Evolutionary conservation across 2,888 invertebrate genomes (phyloP), one percentile per base, ranked within the genome.

Genomic region (Euspilapteryx auroguttella): DNA sequence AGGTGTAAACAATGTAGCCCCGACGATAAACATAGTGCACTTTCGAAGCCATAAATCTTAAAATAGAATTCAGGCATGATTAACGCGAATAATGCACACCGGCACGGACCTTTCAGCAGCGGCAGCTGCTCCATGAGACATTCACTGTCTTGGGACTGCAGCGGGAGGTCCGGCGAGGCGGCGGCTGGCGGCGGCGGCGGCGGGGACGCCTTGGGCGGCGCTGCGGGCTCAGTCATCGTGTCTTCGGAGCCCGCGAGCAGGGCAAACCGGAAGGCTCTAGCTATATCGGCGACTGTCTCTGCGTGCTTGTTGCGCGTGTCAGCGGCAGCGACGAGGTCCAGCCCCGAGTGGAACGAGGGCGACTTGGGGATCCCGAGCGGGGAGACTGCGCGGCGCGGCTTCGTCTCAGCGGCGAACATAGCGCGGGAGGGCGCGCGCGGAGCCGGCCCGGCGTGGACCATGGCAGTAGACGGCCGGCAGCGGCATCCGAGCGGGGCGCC

Each of bases 261-360:
- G 35, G 71, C 75, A 46, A 77, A 66, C 23, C 76, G 66, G 42
- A 76, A 77, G 37, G 76, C 75, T 38, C 73, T 58, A 35, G 76
- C 71, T 32, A 75, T 66, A 66, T 71, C 71, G 34, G 73, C 61
- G 30, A 68, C 68, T 42, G 65, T 68, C 51, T 65, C 66, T 33
- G 65, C 59, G 35, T 68, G 65, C 57, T 78, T 61, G 57, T 63
- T 46, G 63, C 55, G 38, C 49, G 48, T 31, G 49, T 46, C 38
- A 47, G 52, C 41, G 45, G 32, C 14, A 43, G 80, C 82, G 42
- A 88, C 86, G 49, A 87, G 81, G 59, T 90, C 89, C 42, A 90
- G 79, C 32, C 89, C 90, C 65, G 89, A 88, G 66, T 91, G 90
- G 68, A 90, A 90, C 55, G 89, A 90, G 40, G 90, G 90, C 47